phyloP scores from a whole-genome alignment of 35 echinoderm and acorn worm species.

The Anneissia japonica region DNA sequence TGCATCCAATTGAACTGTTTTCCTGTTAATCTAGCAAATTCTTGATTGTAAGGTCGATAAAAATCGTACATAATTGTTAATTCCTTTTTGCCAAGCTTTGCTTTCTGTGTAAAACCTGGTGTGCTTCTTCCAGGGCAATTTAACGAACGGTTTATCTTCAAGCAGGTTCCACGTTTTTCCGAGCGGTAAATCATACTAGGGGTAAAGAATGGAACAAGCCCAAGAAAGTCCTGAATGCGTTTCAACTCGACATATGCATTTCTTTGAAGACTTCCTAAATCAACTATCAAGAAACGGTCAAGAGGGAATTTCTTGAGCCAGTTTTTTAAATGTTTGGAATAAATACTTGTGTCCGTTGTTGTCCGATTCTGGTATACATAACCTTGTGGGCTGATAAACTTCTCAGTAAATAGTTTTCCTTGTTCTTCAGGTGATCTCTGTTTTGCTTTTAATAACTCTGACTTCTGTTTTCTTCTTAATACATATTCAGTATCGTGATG shows the following conservation, averaged over 20 bases:
- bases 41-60: slow-evolving; percentile 34
- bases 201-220: not conserved
- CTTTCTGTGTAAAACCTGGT: slow-evolving; percentile 19
- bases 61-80: slow-evolving; percentile 26
- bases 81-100: not conserved
- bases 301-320: slow-evolving; percentile 13
- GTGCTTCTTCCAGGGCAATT: slow-evolving; percentile 26
- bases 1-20: not conserved
- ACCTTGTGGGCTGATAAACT: not conserved
- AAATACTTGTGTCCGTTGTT: slow-evolving; percentile 22
- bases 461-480: not conserved
- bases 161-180: slow-evolving; percentile 13
- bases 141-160: not conserved
- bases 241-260: slow-evolving; percentile 26
- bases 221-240: slow-evolving; percentile 26
- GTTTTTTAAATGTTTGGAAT: slow-evolving; percentile 35
- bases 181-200: slow-evolving; percentile 17
- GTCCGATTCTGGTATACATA: slow-evolving; percentile 10
- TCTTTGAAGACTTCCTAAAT: not conserved
- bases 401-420: slow-evolving; percentile 3
- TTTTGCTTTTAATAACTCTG: not conserved
- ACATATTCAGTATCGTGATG: slow-evolving; percentile 32
- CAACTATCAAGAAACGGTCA: slow-evolving; percentile 27
- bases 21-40: slow-evolving; percentile 21
- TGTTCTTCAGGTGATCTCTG: not conserved